phyloP scores from a whole-genome alignment of 2,888 invertebrate species.

The Latrodectus hesperus region DNA sequence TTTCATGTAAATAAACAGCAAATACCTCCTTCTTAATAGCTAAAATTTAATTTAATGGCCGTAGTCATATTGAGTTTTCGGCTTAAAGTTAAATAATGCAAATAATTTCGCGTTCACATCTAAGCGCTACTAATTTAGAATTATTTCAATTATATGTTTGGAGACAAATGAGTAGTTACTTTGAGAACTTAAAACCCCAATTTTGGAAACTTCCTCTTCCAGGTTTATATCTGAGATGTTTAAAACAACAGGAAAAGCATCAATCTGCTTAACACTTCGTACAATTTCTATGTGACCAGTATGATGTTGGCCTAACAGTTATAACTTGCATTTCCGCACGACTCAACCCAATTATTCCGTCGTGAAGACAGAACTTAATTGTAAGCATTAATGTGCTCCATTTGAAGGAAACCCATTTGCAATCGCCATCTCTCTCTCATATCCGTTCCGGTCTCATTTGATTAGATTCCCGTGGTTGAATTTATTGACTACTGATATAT shows the following conservation, averaged over 20 bases:
- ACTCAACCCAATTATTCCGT: constrained; percentile 28
- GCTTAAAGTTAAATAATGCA: too few species aligned
- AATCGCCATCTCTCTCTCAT: background rate
- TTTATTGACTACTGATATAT: constrained; percentile 16
- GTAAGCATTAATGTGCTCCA: constrained; percentile 38
- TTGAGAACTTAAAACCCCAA: too few species aligned
- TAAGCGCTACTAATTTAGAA: too few species aligned
- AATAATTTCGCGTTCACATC: too few species aligned
- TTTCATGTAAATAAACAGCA: too few species aligned
- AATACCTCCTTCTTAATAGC: too few species aligned
- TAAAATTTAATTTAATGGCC: too few species aligned
- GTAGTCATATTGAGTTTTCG: too few species aligned
- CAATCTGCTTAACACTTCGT: constrained; percentile 9
- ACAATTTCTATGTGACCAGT: constrained; percentile 12
- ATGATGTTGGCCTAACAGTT: constrained; percentile 19
- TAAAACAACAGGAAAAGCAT: background rate
- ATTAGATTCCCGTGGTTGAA: constrained; percentile 25
- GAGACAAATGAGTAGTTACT: too few species aligned
- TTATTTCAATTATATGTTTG: too few species aligned
- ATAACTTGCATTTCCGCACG: constrained; percentile 21
- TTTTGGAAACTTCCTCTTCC: too few species aligned
- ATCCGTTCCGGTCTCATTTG: constrained; percentile 21
- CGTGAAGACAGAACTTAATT: constrained; percentile 36
- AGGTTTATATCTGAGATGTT: background rate
- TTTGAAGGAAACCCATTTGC: constrained; percentile 29